phyloP scores from a whole-genome alignment of 2,113 vertebrate genomes.

The Pangasianodon hypophthalmus region DNA sequence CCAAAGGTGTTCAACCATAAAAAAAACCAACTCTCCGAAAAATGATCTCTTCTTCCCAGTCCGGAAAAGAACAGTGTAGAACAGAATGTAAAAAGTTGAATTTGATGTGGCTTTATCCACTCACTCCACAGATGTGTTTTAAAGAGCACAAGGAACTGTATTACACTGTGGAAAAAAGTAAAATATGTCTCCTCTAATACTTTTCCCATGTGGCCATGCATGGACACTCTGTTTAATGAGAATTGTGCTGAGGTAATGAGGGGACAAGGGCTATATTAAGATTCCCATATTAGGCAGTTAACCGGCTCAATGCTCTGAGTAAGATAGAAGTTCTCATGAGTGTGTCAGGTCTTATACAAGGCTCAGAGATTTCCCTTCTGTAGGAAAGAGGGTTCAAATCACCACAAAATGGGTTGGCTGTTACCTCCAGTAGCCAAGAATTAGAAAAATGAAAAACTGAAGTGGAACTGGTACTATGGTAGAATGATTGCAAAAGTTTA shows the following conservation, averaged over 20 bases:
- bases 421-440: neutral
- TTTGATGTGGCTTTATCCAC: neutral
- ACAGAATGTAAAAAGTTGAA: neutral
- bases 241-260: constrained; percentile 52
- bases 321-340: constrained; percentile 52
- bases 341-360: constrained; percentile 20
- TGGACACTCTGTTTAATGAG: constrained; percentile 54
- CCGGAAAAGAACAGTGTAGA: neutral
- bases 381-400: neutral
- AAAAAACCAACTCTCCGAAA: neutral
- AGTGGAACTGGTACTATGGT: neutral
- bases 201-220: constrained; percentile 44
- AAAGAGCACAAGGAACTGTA: neutral
- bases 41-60: neutral
- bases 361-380: neutral
- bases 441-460: neutral
- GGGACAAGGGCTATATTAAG: constrained; percentile 53
- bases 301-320: constrained; percentile 51
- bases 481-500: neutral
- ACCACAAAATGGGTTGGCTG: neutral
- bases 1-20: neutral
- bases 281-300: constrained; percentile 59
- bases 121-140: constrained; percentile 8
- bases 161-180: neutral
- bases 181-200: constrained; percentile 7